A percentile compares a stretch with the other conserved stretches of the same genome.
Evolutionary conservation across 2,797 vertebrate genomes (phyloP).

Genomic region (Microctenopoma lineatum): DNA sequence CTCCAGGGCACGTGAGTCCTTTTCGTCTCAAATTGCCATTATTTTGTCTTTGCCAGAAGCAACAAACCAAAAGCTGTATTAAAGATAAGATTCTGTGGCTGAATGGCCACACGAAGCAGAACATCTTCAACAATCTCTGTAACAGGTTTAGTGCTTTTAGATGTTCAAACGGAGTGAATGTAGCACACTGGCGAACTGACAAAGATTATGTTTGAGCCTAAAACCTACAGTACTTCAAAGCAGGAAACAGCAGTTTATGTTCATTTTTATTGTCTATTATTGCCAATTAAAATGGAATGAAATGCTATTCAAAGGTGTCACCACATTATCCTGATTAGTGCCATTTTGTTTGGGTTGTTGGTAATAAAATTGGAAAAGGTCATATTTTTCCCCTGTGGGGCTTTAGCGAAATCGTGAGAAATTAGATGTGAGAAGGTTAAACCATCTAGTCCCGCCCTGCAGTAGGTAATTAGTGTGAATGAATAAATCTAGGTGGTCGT

Average conservation of each 20-base stretch:
- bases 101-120: conserved; percentile 20
- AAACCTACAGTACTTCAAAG: background rate
- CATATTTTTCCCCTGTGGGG: conserved; percentile 56
- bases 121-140: conserved; percentile 35
- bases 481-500: conserved; percentile 68
- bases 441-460: conserved; percentile 60
- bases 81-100: conserved; percentile 20
- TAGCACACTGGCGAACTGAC: background rate
- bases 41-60: conserved; percentile 32
- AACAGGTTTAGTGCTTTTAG: conserved; percentile 27
- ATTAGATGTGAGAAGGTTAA: conserved; percentile 82
- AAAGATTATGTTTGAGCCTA: conserved; percentile 10
- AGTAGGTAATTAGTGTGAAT: conserved; percentile 68
- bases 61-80: conserved; percentile 29
- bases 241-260: background rate
- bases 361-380: conserved; percentile 82
- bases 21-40: conserved; percentile 19
- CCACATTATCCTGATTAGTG: conserved; percentile 76
- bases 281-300: conserved; percentile 24
- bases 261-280: background rate
- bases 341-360: conserved; percentile 69
- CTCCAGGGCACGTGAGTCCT: conserved; percentile 1
- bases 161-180: conserved; percentile 25
- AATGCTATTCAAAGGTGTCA: conserved; percentile 51
- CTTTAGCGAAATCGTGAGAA: conserved; percentile 72